These are phyloP conservation scores for Ophion costatus DNA, from an alignment of 2,888 invertebrate species.

Conservation along the genomic window DNA sequence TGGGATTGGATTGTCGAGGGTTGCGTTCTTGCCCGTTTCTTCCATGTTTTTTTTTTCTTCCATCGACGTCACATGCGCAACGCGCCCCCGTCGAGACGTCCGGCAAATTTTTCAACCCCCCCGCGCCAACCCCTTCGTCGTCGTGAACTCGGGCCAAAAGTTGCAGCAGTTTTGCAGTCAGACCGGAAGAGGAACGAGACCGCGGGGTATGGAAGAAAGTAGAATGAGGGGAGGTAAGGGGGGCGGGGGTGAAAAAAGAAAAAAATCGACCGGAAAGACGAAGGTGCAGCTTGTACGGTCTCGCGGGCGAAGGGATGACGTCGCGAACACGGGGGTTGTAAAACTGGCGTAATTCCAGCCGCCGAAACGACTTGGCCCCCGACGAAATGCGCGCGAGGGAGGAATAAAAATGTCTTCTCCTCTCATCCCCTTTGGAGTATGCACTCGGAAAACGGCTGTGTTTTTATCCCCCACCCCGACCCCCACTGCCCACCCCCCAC, in stretches of 20 bases:
- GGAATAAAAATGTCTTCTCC: slow-evolving; percentile 61
- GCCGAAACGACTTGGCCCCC: slow-evolving; percentile 70
- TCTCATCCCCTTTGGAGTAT: neutral
- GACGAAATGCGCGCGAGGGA: slow-evolving; percentile 53
- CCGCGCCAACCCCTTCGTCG: neutral
- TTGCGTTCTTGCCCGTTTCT: slow-evolving; percentile 22
- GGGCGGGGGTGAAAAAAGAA: slow-evolving; percentile 26
- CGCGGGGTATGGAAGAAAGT: slow-evolving; percentile 6
- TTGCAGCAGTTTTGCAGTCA: slow-evolving; percentile 57
- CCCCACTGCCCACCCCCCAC: slow-evolving; percentile 6
- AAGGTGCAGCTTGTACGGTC: slow-evolving; percentile 50
- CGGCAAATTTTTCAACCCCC: slow-evolving; percentile 47
- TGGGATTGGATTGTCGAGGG: slow-evolving; percentile 51
- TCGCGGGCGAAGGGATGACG: slow-evolving; percentile 16
- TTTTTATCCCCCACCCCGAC: slow-evolving; percentile 16
- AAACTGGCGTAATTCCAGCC: slow-evolving; percentile 76
- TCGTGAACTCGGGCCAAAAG: slow-evolving; percentile 56
- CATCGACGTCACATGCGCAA: slow-evolving; percentile 18
- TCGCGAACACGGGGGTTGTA: slow-evolving; percentile 59
- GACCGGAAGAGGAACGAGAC: slow-evolving; percentile 29
- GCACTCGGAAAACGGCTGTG: slow-evolving; percentile 20
- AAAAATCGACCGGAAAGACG: slow-evolving; percentile 42
- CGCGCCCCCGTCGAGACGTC: slow-evolving; percentile 26
- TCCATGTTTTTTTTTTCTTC: neutral
- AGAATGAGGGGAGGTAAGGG: slow-evolving; percentile 17